Base-by-base conservation (phyloP, 2,888 invertebrate species). In the Agriopis leucophaearia region DNA sequence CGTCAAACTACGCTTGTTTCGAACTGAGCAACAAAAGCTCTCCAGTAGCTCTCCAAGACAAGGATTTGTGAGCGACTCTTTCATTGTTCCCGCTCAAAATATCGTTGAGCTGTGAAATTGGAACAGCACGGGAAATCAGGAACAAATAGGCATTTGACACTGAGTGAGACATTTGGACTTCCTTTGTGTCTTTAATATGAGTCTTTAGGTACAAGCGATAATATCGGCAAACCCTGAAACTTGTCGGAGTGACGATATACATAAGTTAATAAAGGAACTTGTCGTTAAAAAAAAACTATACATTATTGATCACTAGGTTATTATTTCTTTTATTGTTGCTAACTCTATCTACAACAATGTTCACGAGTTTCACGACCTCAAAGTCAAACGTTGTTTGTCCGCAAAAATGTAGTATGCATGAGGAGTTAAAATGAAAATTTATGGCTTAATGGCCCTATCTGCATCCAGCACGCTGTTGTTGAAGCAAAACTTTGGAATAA, bases 381-480 rank as follows among this genome's bases (percentile, higher is more conserved):
- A 56, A 42, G 35, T 57, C 10, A 44, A 52, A 27, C 51, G 54
- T 55, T 59, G 65, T 64, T 60, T 54, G 61, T 64, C 18, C 35
- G 54, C 40, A 54, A 69, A 68, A 71, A 68, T 68, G 56, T 60
- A 60, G 59, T 57, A 64, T 66, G 66, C 51, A 58, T 48, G 64
- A 62, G 63, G 36, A 44, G 66, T 54, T 66, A 61, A 66, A 66
- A 64, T 66, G 51, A 66, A 65, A 69, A 66, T 69, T 56, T 57
- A 66, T 62, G 52, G 42, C 51, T 51, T 63, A 63, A 66, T 66
- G 66, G 56, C 63, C 65, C 61, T 61, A 57, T 65, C 69, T 65
- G 57, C 65, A 58, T 58, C 48, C 54, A 54, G 52, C 62, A 60
- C 51, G 54, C 57, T 56, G 56, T 51, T 36, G 59, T 35, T 38